Conservation (phyloP, 1,140 invertebrate genomes). For the Choristoneura fumiferana region DNA sequence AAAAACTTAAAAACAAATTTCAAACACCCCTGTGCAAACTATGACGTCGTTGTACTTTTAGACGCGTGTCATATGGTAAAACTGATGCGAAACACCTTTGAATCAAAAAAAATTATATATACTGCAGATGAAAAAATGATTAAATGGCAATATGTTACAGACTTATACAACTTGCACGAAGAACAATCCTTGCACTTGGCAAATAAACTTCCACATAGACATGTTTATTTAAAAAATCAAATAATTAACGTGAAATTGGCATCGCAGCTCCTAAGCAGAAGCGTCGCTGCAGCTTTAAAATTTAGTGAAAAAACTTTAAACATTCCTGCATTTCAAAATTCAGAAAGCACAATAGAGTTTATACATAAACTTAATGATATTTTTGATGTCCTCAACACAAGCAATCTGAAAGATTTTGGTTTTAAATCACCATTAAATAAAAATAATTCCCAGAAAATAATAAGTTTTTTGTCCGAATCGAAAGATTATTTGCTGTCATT, state of each 20-base stretch:
- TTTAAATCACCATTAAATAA: slow-evolving; percentile 32
- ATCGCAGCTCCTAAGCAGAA: slow-evolving; percentile 33
- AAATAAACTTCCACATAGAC: slow-evolving; percentile 20
- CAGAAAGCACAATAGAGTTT: slow-evolving; percentile 29
- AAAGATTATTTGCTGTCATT: background rate
- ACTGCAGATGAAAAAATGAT: background rate
- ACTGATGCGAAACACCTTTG: background rate
- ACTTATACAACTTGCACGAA: slow-evolving; percentile 18
- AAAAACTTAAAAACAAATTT: background rate
- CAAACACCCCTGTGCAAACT: background rate
- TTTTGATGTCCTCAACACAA: slow-evolving; percentile 39
- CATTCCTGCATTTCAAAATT: slow-evolving; percentile 27
- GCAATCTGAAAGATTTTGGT: slow-evolving; percentile 25
- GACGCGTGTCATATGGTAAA: background rate
- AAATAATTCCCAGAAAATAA: background rate
- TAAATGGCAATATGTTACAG: slow-evolving; percentile 2
- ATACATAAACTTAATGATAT: slow-evolving; percentile 32
- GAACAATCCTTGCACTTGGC: slow-evolving; percentile 12
- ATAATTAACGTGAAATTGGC: slow-evolving; percentile 32
- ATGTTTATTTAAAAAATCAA: slow-evolving; percentile 22
- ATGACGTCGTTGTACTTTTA: background rate
- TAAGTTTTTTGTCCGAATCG: no score
- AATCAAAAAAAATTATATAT: slow-evolving; percentile 9
- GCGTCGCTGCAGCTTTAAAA: slow-evolving; percentile 32
- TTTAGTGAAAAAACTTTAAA: slow-evolving; percentile 21